These are phyloP conservation scores for Drosophila nigrodunni DNA, from an alignment of 1,140 invertebrate species.

Conservation along the genomic window DNA sequence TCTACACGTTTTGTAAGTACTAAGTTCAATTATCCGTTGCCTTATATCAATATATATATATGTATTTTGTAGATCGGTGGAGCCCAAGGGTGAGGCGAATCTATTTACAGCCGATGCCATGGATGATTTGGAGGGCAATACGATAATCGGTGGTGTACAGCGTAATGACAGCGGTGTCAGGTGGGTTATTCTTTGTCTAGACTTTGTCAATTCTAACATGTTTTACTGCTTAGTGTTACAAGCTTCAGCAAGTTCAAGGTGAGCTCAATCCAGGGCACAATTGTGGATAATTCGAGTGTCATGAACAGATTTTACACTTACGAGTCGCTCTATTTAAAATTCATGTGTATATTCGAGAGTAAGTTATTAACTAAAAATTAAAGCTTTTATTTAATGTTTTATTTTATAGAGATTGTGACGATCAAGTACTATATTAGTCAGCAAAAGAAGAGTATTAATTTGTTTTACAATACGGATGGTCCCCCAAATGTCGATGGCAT, in stretches of 20 bases:
- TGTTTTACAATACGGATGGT: constrained; percentile 37
- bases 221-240: constrained; percentile 36
- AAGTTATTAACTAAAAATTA: neutral
- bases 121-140: constrained; percentile 34
- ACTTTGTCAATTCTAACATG: neutral
- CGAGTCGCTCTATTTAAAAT: constrained; percentile 47
- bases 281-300: neutral
- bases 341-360: constrained; percentile 54
- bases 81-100: constrained; percentile 34
- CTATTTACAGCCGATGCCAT: constrained; percentile 55
- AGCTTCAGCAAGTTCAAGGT: constrained; percentile 50
- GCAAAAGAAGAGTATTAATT: constrained; percentile 2
- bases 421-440: constrained; percentile 41
- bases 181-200: neutral
- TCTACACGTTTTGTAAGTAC: constrained; percentile 52
- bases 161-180: constrained; percentile 42
- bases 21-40: neutral
- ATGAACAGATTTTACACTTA: constrained; percentile 41
- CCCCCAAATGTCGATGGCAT: neutral
- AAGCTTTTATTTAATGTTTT: neutral
- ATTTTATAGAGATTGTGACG: constrained; percentile 36
- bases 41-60: neutral
- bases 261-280: constrained; percentile 20
- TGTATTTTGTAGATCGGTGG: constrained; percentile 28
- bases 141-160: constrained; percentile 55